Conservation (phyloP, 2,113 vertebrate genomes). For the Damaliscus lunatus region DNA sequence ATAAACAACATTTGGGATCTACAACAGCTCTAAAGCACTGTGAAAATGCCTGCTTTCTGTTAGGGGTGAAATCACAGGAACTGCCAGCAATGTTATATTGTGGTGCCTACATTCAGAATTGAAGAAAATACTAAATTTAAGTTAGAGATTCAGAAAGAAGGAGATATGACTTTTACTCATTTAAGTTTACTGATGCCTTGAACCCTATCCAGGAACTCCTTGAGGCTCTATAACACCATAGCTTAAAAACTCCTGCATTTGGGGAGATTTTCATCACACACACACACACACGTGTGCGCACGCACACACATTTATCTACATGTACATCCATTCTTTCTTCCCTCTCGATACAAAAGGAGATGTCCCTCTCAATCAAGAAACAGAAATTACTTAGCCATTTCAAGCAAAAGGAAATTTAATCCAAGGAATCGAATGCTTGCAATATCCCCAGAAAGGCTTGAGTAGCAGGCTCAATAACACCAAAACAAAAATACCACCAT, state of each 20-base stretch:
- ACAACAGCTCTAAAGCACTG: neutral
- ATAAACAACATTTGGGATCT: neutral
- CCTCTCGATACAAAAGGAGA: neutral
- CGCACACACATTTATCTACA: neutral
- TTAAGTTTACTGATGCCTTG: neutral
- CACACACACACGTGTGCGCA: fast-evolving
- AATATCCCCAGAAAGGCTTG: neutral
- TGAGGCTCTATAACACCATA: neutral
- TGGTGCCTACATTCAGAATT: neutral
- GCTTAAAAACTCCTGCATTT: neutral
- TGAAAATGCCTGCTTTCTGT: neutral
- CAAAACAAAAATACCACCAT: neutral
- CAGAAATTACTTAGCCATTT: neutral
- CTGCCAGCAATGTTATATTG: neutral
- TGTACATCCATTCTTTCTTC: neutral
- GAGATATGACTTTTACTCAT: neutral
- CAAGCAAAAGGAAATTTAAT: neutral
- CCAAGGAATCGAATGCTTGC: neutral
- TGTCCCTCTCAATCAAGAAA: neutral
- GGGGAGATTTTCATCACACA: neutral
- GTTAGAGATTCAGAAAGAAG: neutral
- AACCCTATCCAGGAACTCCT: neutral
- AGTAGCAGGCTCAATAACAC: neutral
- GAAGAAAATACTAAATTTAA: neutral
- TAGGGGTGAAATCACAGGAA: neutral